These are phyloP conservation scores for Pheosia tremula DNA, from an alignment of 2,888 invertebrate species.

Conservation along the genomic window DNA sequence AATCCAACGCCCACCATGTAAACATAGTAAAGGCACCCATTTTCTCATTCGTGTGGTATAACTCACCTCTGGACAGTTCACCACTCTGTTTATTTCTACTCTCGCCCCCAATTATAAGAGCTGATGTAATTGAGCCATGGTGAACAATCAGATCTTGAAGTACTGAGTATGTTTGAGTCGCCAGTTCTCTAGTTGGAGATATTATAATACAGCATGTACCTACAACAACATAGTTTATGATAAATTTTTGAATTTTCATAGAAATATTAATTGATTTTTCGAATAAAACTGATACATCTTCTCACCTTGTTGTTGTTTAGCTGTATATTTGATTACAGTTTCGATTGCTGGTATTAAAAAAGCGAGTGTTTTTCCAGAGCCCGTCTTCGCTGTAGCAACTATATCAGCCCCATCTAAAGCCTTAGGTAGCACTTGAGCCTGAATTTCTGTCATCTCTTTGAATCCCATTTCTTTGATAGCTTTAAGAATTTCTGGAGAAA, in stretches of 20 bases:
- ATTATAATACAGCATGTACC: conserved; percentile 95
- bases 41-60: no score
- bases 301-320: conserved; percentile 46
- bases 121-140: conserved; percentile 92
- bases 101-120: conserved; percentile 97
- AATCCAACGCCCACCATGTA: no score
- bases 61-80: conserved; percentile 90
- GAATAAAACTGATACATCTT: not conserved
- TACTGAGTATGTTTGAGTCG: conserved; percentile 97
- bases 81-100: conserved; percentile 93
- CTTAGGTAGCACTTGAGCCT: conserved; percentile 93
- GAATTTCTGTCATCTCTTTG: conserved; percentile 96
- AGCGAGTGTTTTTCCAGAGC: conserved; percentile 98
- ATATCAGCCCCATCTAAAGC: conserved; percentile 95
- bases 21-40: no score
- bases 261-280: not conserved
- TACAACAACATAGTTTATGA: conserved; percentile 42
- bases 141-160: conserved; percentile 92
- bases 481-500: conserved; percentile 90
- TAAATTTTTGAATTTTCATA: conserved; percentile 1
- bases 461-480: conserved; percentile 95
- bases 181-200: conserved; percentile 97
- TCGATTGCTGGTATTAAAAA: conserved; percentile 98
- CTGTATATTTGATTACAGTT: conserved; percentile 87
- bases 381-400: conserved; percentile 97